phyloP scores from a whole-genome alignment of 2,888 invertebrate species.

The Gastracanthus pulcherrimus region DNA sequence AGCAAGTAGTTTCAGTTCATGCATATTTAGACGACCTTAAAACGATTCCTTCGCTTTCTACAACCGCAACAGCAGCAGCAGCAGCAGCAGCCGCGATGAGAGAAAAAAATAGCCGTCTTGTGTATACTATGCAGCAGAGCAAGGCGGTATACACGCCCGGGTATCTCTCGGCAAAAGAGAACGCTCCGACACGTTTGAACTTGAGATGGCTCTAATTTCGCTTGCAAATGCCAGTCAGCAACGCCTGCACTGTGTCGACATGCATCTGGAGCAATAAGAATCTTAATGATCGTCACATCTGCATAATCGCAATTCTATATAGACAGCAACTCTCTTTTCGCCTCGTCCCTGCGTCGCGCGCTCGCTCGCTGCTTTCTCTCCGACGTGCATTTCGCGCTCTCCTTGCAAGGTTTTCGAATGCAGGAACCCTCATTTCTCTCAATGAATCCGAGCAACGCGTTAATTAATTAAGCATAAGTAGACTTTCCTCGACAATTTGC shows the following conservation, averaged over 20 bases:
- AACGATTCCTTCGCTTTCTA: slow-evolving; percentile 25
- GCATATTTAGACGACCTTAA: slow-evolving; percentile 35
- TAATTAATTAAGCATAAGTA: not conserved
- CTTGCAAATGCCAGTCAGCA: slow-evolving; percentile 51
- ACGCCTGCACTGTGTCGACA: slow-evolving; percentile 2
- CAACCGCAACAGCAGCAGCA: not conserved
- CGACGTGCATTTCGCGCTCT: not conserved
- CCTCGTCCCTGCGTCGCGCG: not conserved
- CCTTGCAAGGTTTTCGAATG: not conserved
- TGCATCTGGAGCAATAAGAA: slow-evolving; percentile 58
- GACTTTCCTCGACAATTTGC: not conserved
- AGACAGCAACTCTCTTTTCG: slow-evolving; percentile 3
- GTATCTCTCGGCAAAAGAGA: not conserved
- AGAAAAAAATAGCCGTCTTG: too few relatives aligned
- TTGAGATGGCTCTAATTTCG: slow-evolving; percentile 59
- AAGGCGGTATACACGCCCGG: not conserved
- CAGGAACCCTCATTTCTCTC: not conserved
- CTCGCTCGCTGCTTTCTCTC: not conserved
- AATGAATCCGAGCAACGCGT: not conserved
- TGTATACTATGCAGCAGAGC: too few relatives aligned
- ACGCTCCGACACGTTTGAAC: slow-evolving; percentile 42
- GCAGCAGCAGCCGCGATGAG: too few relatives aligned
- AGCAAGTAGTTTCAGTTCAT: not conserved
- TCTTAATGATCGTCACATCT: slow-evolving; percentile 52
- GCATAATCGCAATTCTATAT: slow-evolving; percentile 37